Conservation (phyloP, 1,140 invertebrate species). For the Lordiphosa mommai region DNA sequence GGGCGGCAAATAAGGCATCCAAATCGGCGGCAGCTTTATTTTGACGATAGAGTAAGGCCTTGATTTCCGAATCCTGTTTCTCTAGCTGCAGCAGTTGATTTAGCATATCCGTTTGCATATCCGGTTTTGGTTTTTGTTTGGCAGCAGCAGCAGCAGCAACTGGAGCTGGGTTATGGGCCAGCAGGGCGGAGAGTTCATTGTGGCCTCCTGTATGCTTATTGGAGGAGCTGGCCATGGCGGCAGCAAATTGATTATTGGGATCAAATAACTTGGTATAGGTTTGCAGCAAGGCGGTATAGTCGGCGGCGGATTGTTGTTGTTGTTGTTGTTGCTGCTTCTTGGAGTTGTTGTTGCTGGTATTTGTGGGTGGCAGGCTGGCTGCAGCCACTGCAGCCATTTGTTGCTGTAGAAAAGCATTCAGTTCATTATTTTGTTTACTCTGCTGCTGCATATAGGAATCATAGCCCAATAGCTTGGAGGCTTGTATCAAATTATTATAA, state of each 20-base stretch:
- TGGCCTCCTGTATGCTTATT: slow-evolving; percentile 49
- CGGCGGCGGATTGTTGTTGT: slow-evolving; percentile 45
- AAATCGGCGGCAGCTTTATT: slow-evolving; percentile 70
- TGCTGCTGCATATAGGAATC: slow-evolving; percentile 76
- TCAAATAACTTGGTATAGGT: slow-evolving; percentile 76
- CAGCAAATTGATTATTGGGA: slow-evolving; percentile 65
- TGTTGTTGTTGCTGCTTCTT: slow-evolving; percentile 47
- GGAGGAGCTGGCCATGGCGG: slow-evolving; percentile 35
- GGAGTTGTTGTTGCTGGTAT: slow-evolving; percentile 25
- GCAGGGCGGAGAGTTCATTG: slow-evolving; percentile 64
- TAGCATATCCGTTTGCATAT: slow-evolving; percentile 70
- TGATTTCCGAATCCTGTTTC: slow-evolving; percentile 72
- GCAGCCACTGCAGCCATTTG: slow-evolving; percentile 72
- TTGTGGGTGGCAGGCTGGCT: slow-evolving; percentile 44
- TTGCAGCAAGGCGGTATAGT: slow-evolving; percentile 68
- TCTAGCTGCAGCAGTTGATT: slow-evolving; percentile 72
- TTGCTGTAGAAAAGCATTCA: slow-evolving; percentile 72
- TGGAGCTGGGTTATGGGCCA: slow-evolving; percentile 18
- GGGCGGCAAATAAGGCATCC: slow-evolving; percentile 67
- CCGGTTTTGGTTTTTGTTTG: slow-evolving; percentile 40
- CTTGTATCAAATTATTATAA: slow-evolving; percentile 74
- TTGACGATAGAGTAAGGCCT: slow-evolving; percentile 68
- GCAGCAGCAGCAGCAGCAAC: too few relatives aligned
- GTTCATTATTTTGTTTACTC: slow-evolving; percentile 65
- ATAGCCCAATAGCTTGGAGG: slow-evolving; percentile 72